phyloP scores from a whole-genome alignment of 2,797 vertebrate species.

The Pangasius mekongensis region DNA sequence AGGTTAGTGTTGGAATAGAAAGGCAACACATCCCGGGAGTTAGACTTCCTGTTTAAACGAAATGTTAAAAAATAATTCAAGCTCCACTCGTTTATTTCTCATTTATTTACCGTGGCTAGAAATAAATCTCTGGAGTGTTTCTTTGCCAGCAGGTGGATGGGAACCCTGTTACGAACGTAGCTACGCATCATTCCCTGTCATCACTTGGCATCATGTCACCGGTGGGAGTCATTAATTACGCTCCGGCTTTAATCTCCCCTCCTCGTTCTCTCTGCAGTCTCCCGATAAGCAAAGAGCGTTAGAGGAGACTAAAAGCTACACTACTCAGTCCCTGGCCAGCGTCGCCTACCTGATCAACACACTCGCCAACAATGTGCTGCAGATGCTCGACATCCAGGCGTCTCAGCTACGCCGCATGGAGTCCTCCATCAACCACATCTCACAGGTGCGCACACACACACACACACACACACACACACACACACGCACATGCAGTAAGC shows the following conservation, averaged over 20 bases:
- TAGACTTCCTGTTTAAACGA: not conserved
- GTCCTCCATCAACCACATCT: constrained; percentile 98
- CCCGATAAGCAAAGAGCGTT: constrained; percentile 94
- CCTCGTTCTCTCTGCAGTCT: constrained; percentile 73
- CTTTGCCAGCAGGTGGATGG: not conserved
- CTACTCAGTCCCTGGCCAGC: constrained; percentile 96
- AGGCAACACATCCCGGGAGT: not conserved
- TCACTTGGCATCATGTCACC: not conserved
- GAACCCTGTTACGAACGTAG: not conserved
- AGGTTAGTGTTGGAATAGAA: constrained; percentile 3
- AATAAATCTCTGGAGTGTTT: not conserved
- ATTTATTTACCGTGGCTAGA: not conserved
- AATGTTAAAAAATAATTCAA: not conserved
- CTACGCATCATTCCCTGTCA: not conserved
- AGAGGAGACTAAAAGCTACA: constrained; percentile 99
- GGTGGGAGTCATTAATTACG: not conserved
- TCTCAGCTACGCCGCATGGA: constrained; percentile 97
- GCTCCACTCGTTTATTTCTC: not conserved
- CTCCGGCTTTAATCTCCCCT: not conserved
- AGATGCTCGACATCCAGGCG: constrained; percentile 98
- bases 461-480: not conserved
- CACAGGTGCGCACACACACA: constrained; percentile 79
- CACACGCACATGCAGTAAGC: too few species aligned
- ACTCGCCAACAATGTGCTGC: constrained; percentile 97
- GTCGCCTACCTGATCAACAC: constrained; percentile 99